Evolutionary conservation across 2,113 vertebrate genomes (phyloP), one percentile per base, ranked within the genome.

Genomic region (Microtus pennsylvanicus): DNA sequence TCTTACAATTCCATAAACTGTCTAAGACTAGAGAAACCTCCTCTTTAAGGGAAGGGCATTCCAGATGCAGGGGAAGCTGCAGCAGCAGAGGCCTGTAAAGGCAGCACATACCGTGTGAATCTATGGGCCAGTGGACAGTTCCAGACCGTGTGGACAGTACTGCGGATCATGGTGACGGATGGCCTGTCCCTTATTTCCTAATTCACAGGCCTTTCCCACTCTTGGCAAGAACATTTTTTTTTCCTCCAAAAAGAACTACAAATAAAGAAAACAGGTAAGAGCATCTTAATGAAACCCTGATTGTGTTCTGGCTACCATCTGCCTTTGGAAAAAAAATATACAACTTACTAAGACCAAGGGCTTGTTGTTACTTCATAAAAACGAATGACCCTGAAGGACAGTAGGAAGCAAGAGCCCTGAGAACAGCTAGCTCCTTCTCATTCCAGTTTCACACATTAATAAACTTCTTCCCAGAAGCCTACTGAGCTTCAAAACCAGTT

Each of bases 201-300:
- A 5, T 35, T 97, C 24, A 0, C 8, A 58, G 45, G 24, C 95
- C 90, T 77, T 87, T 82, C 83, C 89, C 19, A 83, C 12, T 63
- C 2, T 58, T 26, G 2, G 80, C 35, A 96, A 87, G 2, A 12
- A 97, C 72, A 92, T 13, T 77, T 16, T 55, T 16, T 61, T 72
- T 61, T 12, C 21, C 19, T 7, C 24, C 74, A 42, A 50, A 14
- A 58, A 61, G 38, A 35, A 24, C 72, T 52, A 50, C 52, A 87
- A 47, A 96, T 65, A 90, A 94, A 94, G 30, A 96, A 87, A 89
- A 83, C 74, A 61, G 61, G 55, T 94, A 97, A 81, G 17, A 88
- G 87, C 47, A 74, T 90, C 91, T 96, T 87, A 69, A 89, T 69
- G 76, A 96, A 97, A 94, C 81, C 65, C n/a, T 90, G 78, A n/a